Conservation (phyloP, 2,888 invertebrate genomes). For the Drosophila ustulata region DNA sequence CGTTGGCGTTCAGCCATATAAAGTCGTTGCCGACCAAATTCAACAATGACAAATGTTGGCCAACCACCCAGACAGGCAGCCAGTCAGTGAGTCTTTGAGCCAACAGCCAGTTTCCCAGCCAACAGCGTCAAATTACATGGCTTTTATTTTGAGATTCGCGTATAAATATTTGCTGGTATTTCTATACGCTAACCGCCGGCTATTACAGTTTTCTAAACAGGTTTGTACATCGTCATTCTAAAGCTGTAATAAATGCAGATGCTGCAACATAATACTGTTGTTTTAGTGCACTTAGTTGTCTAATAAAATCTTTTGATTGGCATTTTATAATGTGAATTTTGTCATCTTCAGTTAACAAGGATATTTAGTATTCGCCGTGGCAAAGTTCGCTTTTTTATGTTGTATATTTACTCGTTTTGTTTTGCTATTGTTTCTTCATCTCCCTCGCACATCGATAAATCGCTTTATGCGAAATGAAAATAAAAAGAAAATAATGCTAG, state of each 20-base stretch:
- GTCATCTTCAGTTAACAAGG: background rate
- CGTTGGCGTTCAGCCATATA: slow-evolving; percentile 54
- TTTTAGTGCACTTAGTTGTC: background rate
- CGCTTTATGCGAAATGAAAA: slow-evolving; percentile 39
- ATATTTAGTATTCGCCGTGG: background rate
- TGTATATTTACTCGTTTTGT: slow-evolving; percentile 1
- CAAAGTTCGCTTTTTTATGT: background rate
- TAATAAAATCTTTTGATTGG: background rate
- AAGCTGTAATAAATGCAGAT: no score
- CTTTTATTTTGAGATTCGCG: slow-evolving; percentile 59
- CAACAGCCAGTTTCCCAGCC: slow-evolving; percentile 23
- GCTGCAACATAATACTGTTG: background rate
- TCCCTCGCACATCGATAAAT: slow-evolving; percentile 62
- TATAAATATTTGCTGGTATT: slow-evolving; percentile 55
- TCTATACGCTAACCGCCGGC: background rate
- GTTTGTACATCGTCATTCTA: no score
- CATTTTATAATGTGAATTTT: background rate
- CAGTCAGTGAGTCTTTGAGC: slow-evolving; percentile 1
- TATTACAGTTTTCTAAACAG: background rate
- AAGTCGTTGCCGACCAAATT: slow-evolving; percentile 64
- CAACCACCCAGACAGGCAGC: slow-evolving; percentile 4
- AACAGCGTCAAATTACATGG: slow-evolving; percentile 68
- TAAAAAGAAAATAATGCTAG: slow-evolving; percentile 47
- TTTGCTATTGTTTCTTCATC: slow-evolving; percentile 12
- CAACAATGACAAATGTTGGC: slow-evolving; percentile 72